Conservation (phyloP, 2,113 vertebrate species). For the Equus quagga region DNA sequence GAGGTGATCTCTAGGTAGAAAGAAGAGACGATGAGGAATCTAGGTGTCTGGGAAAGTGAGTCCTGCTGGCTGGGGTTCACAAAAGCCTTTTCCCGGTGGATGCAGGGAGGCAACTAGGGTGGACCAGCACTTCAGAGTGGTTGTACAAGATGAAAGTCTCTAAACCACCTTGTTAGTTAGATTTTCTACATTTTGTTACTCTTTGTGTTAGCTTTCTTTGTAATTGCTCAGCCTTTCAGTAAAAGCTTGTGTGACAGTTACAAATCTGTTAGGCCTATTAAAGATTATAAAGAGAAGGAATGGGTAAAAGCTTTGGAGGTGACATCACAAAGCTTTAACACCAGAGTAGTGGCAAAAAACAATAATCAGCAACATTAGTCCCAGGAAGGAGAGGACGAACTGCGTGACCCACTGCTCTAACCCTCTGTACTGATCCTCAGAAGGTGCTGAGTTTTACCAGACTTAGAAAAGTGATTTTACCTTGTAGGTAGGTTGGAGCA, state of each 20-base stretch:
- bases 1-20: neutral
- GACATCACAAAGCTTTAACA: neutral
- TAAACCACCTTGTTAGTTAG: neutral
- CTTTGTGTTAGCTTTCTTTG: neutral
- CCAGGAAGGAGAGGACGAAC: neutral
- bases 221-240: neutral
- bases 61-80: neutral
- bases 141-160: neutral
- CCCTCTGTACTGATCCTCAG: neutral
- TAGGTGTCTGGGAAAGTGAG: neutral
- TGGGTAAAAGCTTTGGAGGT: neutral
- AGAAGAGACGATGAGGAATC: neutral
- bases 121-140: neutral
- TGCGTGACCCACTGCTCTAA: neutral
- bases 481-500: neutral
- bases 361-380: neutral
- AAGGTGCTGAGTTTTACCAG: neutral
- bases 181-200: neutral
- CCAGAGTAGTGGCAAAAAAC: neutral
- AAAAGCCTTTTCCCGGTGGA: neutral
- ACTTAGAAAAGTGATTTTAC: neutral
- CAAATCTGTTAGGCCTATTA: neutral
- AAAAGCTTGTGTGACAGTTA: neutral
- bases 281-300: neutral
- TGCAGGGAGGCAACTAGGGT: neutral